A percentile compares a stretch with the other conserved stretches of the same genome.
Evolutionary conservation across 1,140 invertebrate species (phyloP).

Genomic region (Dysdera silvatica): DNA sequence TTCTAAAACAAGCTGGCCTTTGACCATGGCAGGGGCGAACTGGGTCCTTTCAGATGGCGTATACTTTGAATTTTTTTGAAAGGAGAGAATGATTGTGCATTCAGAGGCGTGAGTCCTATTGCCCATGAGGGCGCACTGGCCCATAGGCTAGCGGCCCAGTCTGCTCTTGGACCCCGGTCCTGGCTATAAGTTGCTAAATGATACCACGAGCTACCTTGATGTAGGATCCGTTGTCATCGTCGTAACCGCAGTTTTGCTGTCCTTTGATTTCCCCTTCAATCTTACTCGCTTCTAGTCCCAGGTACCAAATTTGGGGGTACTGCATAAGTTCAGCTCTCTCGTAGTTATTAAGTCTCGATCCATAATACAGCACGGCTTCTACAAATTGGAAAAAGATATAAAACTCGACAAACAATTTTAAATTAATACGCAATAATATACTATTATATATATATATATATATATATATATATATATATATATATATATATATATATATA

Average conservation of each 20-base stretch:
- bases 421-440: too few relatives aligned
- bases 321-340: conserved; percentile 58
- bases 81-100: background rate
- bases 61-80: too few relatives aligned
- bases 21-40: too few relatives aligned
- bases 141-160: too few relatives aligned
- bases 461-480: too few relatives aligned
- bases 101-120: background rate
- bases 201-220: conserved; percentile 59
- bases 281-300: conserved; percentile 62
- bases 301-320: conserved; percentile 77
- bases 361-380: conserved; percentile 73
- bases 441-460: too few relatives aligned
- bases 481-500: too few relatives aligned
- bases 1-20: too few relatives aligned
- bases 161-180: too few relatives aligned
- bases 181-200: background rate
- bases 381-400: conserved; percentile 32
- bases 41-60: too few relatives aligned
- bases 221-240: conserved; percentile 87
- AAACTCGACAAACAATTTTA: background rate
- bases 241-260: conserved; percentile 67
- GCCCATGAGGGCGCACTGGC: background rate
- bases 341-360: conserved; percentile 71
- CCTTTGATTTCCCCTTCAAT: conserved; percentile 71